Percentiles rank a stretch among this genome's conserved stretches.
These are phyloP conservation scores for Chamaedrilus cognettii DNA, from an alignment of 2,888 invertebrate species.

Conservation along the genomic window DNA sequence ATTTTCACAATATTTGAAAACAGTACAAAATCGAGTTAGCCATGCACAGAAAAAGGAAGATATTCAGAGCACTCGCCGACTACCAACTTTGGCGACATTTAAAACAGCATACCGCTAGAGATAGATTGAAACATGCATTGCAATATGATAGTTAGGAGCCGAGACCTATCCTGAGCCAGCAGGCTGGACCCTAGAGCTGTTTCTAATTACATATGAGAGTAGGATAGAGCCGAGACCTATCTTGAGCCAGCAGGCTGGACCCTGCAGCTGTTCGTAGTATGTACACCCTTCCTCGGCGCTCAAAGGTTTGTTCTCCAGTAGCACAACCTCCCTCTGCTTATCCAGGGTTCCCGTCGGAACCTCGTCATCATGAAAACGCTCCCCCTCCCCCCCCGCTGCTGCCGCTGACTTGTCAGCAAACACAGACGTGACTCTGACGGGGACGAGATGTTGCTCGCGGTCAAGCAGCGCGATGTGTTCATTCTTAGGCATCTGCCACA, in stretches of 20 bases:
- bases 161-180: conserved; percentile 60
- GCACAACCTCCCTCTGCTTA: conserved; percentile 64
- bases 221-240: too few species aligned
- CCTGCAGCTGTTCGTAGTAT: conserved; percentile 92
- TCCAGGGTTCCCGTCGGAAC: conserved; percentile 75
- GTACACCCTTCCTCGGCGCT: conserved; percentile 63
- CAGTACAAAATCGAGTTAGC: too few species aligned
- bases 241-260: conserved; percentile 63
- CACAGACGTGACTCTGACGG: conserved; percentile 87
- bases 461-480: conserved; percentile 68
- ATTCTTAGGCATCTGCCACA: conserved; percentile 68
- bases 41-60: too few species aligned
- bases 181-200: conserved; percentile 78
- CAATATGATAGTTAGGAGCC: too few species aligned
- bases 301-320: conserved; percentile 70
- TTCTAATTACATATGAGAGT: too few species aligned
- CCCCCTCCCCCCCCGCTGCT: neutral
- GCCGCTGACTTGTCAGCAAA: conserved; percentile 71
- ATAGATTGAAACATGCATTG: too few species aligned
- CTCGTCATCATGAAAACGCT: neutral
- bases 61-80: too few species aligned
- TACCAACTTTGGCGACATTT: too few species aligned
- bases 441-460: conserved; percentile 76
- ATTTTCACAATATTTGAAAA: too few species aligned
- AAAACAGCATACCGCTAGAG: too few species aligned